Evolutionary conservation across 1,140 invertebrate genomes (phyloP).

Genomic region (Drosophila varians): DNA sequence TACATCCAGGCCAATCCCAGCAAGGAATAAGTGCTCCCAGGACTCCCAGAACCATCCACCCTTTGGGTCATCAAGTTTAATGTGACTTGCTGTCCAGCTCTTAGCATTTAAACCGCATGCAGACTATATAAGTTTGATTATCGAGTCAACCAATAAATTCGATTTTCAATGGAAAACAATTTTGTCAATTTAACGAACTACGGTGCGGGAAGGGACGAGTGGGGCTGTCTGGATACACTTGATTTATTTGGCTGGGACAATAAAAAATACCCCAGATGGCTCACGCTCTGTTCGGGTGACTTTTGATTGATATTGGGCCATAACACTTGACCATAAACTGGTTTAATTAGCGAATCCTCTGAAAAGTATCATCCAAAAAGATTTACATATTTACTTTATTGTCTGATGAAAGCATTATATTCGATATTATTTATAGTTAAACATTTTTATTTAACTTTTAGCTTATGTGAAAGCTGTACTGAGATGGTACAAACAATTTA

Average conservation of each 20-base stretch:
- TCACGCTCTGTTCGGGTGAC: slow-evolving; percentile 9
- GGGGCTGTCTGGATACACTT: neutral
- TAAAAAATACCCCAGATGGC: neutral
- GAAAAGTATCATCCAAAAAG: neutral
- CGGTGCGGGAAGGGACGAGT: neutral
- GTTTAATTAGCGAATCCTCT: slow-evolving; percentile 13
- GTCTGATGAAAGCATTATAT: neutral
- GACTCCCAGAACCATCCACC: neutral
- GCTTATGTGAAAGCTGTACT: neutral
- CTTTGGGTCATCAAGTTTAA: neutral
- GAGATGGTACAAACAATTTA: neutral
- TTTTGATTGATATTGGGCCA: slow-evolving; percentile 15
- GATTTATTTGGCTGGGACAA: slow-evolving; percentile 3
- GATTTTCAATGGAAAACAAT: slow-evolving; percentile 22
- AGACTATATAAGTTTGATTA: slow-evolving; percentile 18
- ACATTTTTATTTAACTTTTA: neutral
- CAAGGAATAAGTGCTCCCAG: slow-evolving; percentile 28
- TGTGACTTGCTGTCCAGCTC: neutral
- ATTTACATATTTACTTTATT: neutral
- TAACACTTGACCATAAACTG: slow-evolving; percentile 1
- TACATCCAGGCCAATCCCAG: slow-evolving; percentile 81
- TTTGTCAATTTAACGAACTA: neutral
- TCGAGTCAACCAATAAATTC: slow-evolving; percentile 29
- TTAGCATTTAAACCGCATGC: slow-evolving; percentile 32
- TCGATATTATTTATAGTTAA: neutral